Base-by-base conservation (phyloP, 2,113 vertebrate species). In the Corythornis cristatus region DNA sequence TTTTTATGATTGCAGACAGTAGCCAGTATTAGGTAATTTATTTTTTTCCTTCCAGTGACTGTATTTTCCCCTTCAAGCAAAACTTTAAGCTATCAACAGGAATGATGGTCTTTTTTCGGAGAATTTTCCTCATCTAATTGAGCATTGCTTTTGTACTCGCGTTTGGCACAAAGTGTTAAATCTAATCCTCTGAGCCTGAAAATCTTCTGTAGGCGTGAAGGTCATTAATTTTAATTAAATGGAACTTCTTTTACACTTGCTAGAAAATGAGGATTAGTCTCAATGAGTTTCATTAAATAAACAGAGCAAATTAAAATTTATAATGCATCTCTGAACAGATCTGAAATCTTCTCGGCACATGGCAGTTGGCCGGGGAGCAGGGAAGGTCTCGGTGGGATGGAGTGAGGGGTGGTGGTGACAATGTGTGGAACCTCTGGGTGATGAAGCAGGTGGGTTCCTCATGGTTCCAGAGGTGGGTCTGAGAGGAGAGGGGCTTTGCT, bases 161-260 rank as follows among this genome's bases (percentile, higher is more conserved):
- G 12, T 95, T 95, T 80, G 76, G 46, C 62, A 70, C 64, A 19
- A 88, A 93, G 33, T 90, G 80, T 95, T 97, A 94, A 96, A 87
- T 93, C 84, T 92, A 62, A 75, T 94, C 83, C 61, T 96, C 89
- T 57, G 90, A 95, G 94, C 91, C 94, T 77, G 92, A 37, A 95
- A 96, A 93, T 90, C 88, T 97, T 96, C 95, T 72, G 65, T 75
- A 64, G 88, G 70, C 84, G 23, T 85, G 91, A 96, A 97, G 94
- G 90, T 97, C 93, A 95, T 97, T 97, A 97, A 96, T 97, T 98
- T 97, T 97, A 97, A 97, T 98, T 98, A 97, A 97, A 91, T 45
- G 21, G 73, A 93, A 85, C 61, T 85, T 92, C 90, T 82, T 95
- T 95, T 88, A 94, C 72, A 93, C 70, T 95, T 91, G 85, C 70